Conservation (phyloP, 1,140 invertebrate species). For the Hylaeus volcanicus region DNA sequence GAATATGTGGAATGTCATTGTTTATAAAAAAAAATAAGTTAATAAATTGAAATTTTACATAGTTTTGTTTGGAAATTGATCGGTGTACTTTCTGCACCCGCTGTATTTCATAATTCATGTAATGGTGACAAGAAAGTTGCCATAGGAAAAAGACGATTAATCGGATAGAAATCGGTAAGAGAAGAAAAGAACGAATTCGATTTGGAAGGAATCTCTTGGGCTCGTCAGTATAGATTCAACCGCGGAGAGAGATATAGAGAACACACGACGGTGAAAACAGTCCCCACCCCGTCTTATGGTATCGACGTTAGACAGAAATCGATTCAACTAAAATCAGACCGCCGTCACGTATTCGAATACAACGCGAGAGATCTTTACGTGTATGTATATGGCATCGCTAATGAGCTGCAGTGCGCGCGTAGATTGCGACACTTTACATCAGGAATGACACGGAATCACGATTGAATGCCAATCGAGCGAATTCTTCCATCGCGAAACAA, state of each 20-base stretch:
- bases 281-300: neutral
- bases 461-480: conserved; percentile 5
- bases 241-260: neutral
- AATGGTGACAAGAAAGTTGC: no score
- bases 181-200: no score
- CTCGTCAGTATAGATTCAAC: no score
- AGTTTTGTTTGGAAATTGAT: no score
- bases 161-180: no score
- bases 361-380: conserved; percentile 6
- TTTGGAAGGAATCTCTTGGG: no score
- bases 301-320: conserved; percentile 3
- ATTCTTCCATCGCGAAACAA: neutral
- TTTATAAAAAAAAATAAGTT: no score
- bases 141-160: no score
- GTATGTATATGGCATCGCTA: conserved; percentile 18
- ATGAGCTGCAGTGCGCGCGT: conserved; percentile 36
- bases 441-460: conserved; percentile 4
- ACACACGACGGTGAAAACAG: neutral
- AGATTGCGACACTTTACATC: conserved; percentile 35
- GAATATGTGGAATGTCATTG: no score
- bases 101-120: no score
- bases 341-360: conserved; percentile 1
- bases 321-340: conserved; percentile 16
- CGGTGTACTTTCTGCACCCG: no score
- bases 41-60: no score